These are phyloP conservation scores for Metaphire vulgaris DNA, from an alignment of 1,140 invertebrate species.

Conservation along the genomic window DNA sequence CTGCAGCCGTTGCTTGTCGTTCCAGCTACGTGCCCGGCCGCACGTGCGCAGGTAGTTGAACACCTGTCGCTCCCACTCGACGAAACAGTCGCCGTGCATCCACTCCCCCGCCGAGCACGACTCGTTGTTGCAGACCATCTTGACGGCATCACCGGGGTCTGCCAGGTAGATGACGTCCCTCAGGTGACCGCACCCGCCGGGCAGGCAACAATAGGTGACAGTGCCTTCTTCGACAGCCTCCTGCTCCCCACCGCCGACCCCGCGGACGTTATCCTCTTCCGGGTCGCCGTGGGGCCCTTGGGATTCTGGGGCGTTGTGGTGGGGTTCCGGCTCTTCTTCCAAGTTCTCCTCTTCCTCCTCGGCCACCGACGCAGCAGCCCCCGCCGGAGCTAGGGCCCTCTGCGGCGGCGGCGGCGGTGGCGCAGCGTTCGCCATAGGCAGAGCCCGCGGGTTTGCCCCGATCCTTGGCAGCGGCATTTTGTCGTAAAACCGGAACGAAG, in stretches of 20 bases:
- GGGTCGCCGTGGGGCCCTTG: neutral
- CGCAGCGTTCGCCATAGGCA: neutral
- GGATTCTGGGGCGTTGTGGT: neutral
- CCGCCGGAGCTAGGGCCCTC: neutral
- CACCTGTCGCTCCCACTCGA: constrained; percentile 80
- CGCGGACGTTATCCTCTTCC: too few species aligned
- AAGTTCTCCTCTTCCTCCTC: too few species aligned
- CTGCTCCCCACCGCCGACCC: neutral
- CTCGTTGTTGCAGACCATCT: constrained; percentile 90
- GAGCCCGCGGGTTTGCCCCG: neutral
- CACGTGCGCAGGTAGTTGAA: constrained; percentile 79
- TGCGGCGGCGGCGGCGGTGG: too few species aligned
- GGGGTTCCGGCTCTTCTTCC: too few species aligned
- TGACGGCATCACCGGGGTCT: constrained; percentile 67
- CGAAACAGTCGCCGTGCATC: constrained; percentile 93
- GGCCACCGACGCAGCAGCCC: too few species aligned
- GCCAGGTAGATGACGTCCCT: constrained; percentile 62
- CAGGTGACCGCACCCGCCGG: constrained; percentile 65
- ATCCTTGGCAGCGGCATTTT: neutral
- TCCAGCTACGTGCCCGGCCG: constrained; percentile 83
- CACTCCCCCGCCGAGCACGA: constrained; percentile 74
- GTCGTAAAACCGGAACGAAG: too few species aligned
- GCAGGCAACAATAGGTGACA: constrained; percentile 60
- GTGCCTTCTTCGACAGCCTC: neutral
- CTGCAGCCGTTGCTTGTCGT: constrained; percentile 82